phyloP scores from a whole-genome alignment of 2,888 invertebrate genomes.

The Caenorhabditis sp. region DNA sequence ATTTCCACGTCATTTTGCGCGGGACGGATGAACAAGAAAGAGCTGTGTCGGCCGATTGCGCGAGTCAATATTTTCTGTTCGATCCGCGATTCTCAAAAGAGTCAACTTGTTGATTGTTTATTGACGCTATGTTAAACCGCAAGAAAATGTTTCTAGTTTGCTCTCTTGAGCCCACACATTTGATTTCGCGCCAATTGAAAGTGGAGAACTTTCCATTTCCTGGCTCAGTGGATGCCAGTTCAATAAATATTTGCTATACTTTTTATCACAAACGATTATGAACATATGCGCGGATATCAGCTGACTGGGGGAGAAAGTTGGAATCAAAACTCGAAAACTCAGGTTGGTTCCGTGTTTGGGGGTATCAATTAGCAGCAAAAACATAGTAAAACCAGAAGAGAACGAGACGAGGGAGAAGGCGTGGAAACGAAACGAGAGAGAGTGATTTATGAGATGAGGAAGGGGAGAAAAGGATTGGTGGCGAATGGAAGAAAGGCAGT shows the following conservation, averaged over 20 bases:
- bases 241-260: too few relatives aligned
- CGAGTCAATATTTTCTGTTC: too few relatives aligned
- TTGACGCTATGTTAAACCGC: too few relatives aligned
- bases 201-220: too few relatives aligned
- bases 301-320: too few relatives aligned
- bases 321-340: too few relatives aligned
- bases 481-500: neutral
- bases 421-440: neutral
- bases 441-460: slow-evolving; percentile 1
- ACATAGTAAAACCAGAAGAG: neutral
- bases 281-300: too few relatives aligned
- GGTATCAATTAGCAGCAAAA: neutral
- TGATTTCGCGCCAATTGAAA: neutral
- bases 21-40: neutral
- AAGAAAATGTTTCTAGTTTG: neutral
- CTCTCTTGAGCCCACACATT: neutral
- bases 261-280: too few relatives aligned
- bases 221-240: too few relatives aligned
- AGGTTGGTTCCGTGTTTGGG: too few relatives aligned
- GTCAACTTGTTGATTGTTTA: neutral
- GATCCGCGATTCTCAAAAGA: too few relatives aligned
- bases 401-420: neutral
- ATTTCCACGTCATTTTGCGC: neutral
- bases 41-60: neutral
- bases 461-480: neutral